Base-by-base conservation (phyloP, 2,888 invertebrate genomes). In the Sminthurinus aureus region DNA sequence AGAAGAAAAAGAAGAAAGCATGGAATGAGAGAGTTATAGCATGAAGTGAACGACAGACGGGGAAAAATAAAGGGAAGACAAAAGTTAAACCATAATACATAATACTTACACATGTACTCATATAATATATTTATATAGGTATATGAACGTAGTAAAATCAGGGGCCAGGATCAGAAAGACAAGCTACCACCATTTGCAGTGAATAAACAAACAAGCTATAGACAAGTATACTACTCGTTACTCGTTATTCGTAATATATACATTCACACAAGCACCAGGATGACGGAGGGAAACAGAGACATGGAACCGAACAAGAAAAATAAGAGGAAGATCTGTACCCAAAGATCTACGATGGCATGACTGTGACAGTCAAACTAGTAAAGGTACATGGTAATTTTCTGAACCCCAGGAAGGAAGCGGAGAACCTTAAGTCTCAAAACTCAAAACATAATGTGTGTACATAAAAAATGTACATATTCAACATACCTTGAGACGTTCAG, bases 121-220 rank as follows among this genome's bases (percentile, higher is more conserved):
- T 64, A 15, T 18, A 64, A 6, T 38, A 38, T 38, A 38, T 38
- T n/a, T n/a, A n/a, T 38, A 38, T 38, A 38, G 1, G 38, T 38
- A 38, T 38, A 38, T 38, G 67, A 2, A 11, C 67, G 20, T 20
- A n/a, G 67, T 69, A 69, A 58, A 58, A 58, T 18, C 58, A 58
- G 58, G 58, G 58, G 18, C 58, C 58, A 58, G 58, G 58, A 58
- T 18, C 58, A 0, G 18, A 58, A 58, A 58, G 13, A 58, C 58
- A 18, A 58, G 58, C 58, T 58, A 58, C 69, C n/a, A 69, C 69
- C 69, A 69, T 69, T 69, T 24, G 69, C n/a, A 12, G 18, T 69
- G 69, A 69, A 69, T 69, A 69, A 69, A 69, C 69, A 69, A 69
- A 69, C 58, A 58, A 58, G 18, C 2, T 58, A 18, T 58, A 58